Evolutionary conservation across 92 coral and sea anemone genomes (phyloP), one percentile per base, ranked within the genome.

Genomic region (Metridium senile): DNA sequence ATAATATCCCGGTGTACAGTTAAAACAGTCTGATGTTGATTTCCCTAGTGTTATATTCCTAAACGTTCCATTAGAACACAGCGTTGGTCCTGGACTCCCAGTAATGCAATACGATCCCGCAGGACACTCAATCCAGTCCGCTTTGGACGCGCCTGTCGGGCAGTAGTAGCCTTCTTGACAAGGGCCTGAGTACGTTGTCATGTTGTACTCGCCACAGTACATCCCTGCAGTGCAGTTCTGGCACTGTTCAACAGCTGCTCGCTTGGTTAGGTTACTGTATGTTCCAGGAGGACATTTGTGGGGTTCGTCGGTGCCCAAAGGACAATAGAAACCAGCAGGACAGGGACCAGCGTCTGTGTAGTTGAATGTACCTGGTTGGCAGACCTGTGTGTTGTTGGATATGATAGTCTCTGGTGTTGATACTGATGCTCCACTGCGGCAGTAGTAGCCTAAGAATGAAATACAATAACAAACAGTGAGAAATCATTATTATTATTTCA

Each of bases 311-410:
- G 97, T 95, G 19, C 96, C 96, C 11, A 68, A 53, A 26, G 95
- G 95, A 64, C 99, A 95, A 82, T 87, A 95, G 62, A 85, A 88
- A 2, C 98, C 98, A 53, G 75, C 77, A 8, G 99, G 97, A 32
- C 99, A 95, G 18, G 99, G 99, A 9, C 99, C 99, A 0, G 99
- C 97, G 62, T 92, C 96, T 6, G 99, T 81, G 67, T 89, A 95
- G 80, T 95, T 95, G 71, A 92, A 95, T 10, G 96, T 87, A 11
- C 99, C 99, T 43, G 99, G 97, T 0, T 84, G 97, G 43, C 99
- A 95, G 30, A 85, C 46, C 35, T 93, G 87, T 22, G 93, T 53
- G 64, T 89, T 95, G 39, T 66, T 86, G 21, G 84, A 33, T 20
- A 64, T 62, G 22, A 54, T 54, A 3, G 63, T 70, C 71, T 95